Evolutionary conservation across 2,888 invertebrate species (phyloP).

Genomic region (Lochmaea capreae): DNA sequence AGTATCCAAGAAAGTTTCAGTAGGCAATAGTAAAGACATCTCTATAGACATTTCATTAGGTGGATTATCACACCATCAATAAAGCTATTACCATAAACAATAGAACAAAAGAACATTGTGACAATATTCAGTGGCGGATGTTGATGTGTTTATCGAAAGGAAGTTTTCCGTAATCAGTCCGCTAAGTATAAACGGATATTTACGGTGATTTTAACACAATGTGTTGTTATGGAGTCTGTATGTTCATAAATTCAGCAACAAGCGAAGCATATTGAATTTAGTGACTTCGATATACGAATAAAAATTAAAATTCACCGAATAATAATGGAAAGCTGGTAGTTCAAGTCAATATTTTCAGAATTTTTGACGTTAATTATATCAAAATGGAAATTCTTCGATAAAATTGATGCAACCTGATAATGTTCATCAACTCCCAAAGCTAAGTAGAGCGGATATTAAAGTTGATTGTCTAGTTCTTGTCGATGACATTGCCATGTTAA

Average conservation of each 20-base stretch:
- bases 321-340: too few species aligned
- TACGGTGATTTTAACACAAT: not conserved
- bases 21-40: constrained; percentile 25
- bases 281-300: not conserved
- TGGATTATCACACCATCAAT: constrained; percentile 32
- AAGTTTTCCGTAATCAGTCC: not conserved
- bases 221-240: not conserved
- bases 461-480: too few species aligned
- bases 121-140: constrained; percentile 11
- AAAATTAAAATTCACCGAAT: not conserved
- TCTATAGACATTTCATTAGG: constrained; percentile 31
- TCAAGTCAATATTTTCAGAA: too few species aligned
- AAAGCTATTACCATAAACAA: constrained; percentile 31
- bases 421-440: too few species aligned
- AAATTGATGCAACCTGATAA: too few species aligned
- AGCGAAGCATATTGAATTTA: not conserved
- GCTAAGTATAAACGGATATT: not conserved
- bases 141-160: not conserved
- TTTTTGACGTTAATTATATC: too few species aligned
- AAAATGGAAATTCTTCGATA: too few species aligned
- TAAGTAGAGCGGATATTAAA: too few species aligned
- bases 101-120: constrained; percentile 21
- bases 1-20: constrained; percentile 13
- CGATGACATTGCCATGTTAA: too few species aligned
- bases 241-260: not conserved